These are phyloP conservation scores for Thamnaconus septentrionalis DNA, from an alignment of 2,113 vertebrate genomes.

Conservation along the genomic window DNA sequence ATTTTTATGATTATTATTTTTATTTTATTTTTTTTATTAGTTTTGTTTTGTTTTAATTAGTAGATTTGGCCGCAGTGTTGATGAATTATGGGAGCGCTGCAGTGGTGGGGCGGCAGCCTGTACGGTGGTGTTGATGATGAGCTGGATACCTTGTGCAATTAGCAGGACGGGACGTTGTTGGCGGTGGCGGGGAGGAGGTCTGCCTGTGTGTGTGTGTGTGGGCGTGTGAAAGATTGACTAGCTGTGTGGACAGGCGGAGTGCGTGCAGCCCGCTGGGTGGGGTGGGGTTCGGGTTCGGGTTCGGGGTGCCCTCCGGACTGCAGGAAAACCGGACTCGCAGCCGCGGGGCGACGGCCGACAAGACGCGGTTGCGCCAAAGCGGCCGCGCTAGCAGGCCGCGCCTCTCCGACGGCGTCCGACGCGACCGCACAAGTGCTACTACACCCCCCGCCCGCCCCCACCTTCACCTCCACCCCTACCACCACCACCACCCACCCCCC, in stretches of 20 bases:
- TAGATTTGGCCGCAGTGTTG: constrained; percentile 64
- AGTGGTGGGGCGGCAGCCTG: constrained; percentile 54
- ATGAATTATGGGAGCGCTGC: constrained; percentile 52
- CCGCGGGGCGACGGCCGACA: constrained; percentile 41
- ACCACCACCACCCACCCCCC: constrained; percentile 60
- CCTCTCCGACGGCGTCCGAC: constrained; percentile 64
- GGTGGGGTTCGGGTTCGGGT: no score
- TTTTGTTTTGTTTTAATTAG: constrained; percentile 15
- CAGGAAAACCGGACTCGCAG: constrained; percentile 50
- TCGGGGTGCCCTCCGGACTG: constrained; percentile 39
- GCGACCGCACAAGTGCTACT: constrained; percentile 73
- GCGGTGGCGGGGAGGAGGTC: constrained; percentile 11
- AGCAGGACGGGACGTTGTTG: constrained; percentile 62
- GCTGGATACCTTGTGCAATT: constrained; percentile 71
- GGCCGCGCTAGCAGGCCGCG: constrained; percentile 55
- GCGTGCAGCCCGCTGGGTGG: constrained; percentile 61
- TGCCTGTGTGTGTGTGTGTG: no score
- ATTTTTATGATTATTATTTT: constrained; percentile 37
- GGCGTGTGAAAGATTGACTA: constrained; percentile 77
- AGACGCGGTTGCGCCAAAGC: constrained; percentile 55
- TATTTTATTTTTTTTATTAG: no score
- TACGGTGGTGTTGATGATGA: constrained; percentile 45
- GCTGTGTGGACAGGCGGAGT: constrained; percentile 72
- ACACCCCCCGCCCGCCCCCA: constrained; percentile 55
- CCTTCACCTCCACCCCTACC: constrained; percentile 44